A percentile compares a stretch with the other conserved stretches of the same genome.
Conservation (phyloP, 2,888 invertebrate species). For the Dromius quadrimaculatus region DNA sequence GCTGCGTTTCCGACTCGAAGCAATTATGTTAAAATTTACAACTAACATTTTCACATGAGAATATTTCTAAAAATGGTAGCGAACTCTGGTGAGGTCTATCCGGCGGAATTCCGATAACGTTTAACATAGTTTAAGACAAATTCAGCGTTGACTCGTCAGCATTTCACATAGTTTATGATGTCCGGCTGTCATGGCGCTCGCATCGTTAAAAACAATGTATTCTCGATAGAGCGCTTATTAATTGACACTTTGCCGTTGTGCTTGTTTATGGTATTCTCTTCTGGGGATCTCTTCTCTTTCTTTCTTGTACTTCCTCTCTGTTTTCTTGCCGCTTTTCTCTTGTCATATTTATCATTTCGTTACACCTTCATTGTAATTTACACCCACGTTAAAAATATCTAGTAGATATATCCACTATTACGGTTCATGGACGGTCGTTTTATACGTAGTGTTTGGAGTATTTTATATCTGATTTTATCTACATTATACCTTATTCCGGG, state of each 20-base stretch:
- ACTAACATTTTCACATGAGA: not conserved
- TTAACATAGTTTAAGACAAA: constrained; percentile 29
- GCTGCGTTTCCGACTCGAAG: not conserved
- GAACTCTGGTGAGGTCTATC: no score
- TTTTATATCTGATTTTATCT: not conserved
- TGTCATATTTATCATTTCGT: constrained; percentile 52
- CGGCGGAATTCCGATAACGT: constrained; percentile 13
- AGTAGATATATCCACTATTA: constrained; percentile 46
- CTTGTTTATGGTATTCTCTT: constrained; percentile 43
- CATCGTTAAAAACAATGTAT: constrained; percentile 51
- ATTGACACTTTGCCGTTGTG: constrained; percentile 46
- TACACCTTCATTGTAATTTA: constrained; percentile 53
- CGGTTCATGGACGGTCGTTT: constrained; percentile 50
- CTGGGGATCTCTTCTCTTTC: constrained; percentile 19
- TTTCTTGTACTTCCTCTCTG: constrained; percentile 22
- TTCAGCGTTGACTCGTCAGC: constrained; percentile 37
- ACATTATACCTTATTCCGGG: not conserved
- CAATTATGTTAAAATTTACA: not conserved
- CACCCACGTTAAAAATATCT: constrained; percentile 48
- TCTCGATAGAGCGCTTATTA: constrained; percentile 47
- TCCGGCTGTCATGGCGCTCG: constrained; percentile 38
- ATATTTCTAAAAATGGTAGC: no score
- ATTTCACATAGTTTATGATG: constrained; percentile 42
- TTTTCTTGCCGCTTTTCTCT: constrained; percentile 46
- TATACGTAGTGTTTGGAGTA: constrained; percentile 3